Evolutionary conservation across 2,113 vertebrate species (phyloP), one percentile per base, ranked within the genome.

Genomic region (Scortum barcoo): DNA sequence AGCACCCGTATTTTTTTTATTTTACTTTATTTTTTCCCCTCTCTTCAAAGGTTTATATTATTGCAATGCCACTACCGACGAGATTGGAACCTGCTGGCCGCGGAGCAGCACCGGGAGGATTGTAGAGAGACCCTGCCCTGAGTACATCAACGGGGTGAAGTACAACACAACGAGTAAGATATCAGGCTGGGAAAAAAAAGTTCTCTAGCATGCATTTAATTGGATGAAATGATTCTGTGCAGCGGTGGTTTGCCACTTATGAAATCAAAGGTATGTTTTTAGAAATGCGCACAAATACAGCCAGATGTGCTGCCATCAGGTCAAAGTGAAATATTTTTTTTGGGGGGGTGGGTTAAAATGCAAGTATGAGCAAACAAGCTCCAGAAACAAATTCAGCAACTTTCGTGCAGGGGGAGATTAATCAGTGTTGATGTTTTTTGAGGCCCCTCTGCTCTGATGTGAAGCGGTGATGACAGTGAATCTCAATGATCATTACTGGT

Each of bases 11-110:
- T 78, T 53, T n/a, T 76, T 40, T 66, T 11, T 17, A 0, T 42
- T 22, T 4, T 26, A 17, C 2, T 48, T 44, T 78, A 1, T 33
- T 76, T 26, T 5, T 13, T 2, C 3, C 2, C 10, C 14, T 11
- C 3, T n/a, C n/a, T n/a, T n/a, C n/a, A n/a, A 71, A 97, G 96
- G 96, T 94, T 94, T 95, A 3, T 97, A 96, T 93, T 97, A 96
- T 93, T 99, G 98, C 93, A 98, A 97, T 89, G 95, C 96, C 80
- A 99, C 98, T 53, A 96, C 95, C 3, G 98, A 99, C 91, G 97
- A 98, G 95, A 99, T 99, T 58, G 98, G 98, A 77, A 99, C 98
- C 62, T 99, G 98, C 96, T 99, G 98, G 98, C 98, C 98, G 42
- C 95, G 93, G 88, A 99, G 95, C 89, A 92, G 80, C 9, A 95